A percentile compares a stretch with the other conserved stretches of the same genome.
Conservation (phyloP, 2,113 vertebrate genomes). For the Phylloscopus whistleri region DNA sequence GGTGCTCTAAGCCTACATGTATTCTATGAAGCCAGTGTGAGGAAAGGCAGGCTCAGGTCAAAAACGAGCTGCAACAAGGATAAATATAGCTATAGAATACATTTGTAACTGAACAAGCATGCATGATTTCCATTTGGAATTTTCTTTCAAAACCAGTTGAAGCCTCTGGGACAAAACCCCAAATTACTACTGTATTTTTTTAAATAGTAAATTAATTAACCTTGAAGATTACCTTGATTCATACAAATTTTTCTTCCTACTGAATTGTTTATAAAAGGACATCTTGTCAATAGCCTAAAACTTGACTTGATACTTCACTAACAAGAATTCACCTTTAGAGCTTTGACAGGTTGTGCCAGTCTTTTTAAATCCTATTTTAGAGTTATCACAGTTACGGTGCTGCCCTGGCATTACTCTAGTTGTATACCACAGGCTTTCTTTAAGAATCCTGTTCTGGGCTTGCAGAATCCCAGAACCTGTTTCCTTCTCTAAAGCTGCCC, state of each 20-base stretch:
- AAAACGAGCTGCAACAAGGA: neutral
- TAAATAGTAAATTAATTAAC: neutral
- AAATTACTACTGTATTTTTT: fast-evolving
- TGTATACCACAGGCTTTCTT: neutral
- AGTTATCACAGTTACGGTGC: neutral
- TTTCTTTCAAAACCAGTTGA: neutral
- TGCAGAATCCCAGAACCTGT: neutral
- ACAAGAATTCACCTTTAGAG: neutral
- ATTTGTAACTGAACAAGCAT: neutral
- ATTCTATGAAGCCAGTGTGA: neutral
- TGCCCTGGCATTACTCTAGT: neutral
- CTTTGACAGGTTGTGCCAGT: neutral
- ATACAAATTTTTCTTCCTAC: neutral
- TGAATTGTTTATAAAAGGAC: neutral
- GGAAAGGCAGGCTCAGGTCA: neutral
- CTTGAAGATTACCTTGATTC: neutral
- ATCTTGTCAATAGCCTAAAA: neutral
- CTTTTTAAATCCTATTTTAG: neutral
- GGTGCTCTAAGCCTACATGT: neutral
- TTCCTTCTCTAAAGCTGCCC: neutral
- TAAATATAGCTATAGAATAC: neutral
- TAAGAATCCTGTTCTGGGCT: neutral
- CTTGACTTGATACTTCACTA: neutral
- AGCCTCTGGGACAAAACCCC: neutral
- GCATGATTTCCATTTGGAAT: neutral